Conservation (phyloP, 1,140 invertebrate genomes). For the Calosoma granatense region DNA sequence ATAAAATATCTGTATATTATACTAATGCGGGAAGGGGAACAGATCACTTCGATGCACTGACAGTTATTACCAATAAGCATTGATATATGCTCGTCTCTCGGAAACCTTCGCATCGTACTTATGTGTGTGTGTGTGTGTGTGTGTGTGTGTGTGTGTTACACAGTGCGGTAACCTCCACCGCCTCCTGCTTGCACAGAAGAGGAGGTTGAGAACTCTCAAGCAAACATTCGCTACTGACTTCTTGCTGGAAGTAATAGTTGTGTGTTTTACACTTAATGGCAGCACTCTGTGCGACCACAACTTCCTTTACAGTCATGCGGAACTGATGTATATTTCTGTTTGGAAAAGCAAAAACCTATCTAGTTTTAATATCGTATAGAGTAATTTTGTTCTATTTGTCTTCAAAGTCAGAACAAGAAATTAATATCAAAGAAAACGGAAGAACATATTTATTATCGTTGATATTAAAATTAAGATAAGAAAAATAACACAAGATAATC, state of each 20-base stretch:
- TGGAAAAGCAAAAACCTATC: no score
- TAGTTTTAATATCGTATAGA: no score
- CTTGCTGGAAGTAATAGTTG: neutral
- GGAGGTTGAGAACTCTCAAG: neutral
- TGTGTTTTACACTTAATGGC: neutral
- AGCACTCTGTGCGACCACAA: neutral
- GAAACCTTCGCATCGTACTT: neutral
- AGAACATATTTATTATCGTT: no score
- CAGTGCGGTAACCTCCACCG: no score
- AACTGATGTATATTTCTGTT: no score
- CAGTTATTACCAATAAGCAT: neutral
- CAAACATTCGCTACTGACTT: neutral
- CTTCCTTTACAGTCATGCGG: no score
- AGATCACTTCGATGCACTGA: neutral
- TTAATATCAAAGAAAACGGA: no score
- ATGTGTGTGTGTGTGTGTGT: neutral
- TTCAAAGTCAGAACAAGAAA: no score
- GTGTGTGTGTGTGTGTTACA: neutral
- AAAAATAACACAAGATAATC: no score
- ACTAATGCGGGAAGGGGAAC: neutral
- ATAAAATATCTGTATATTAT: constrained; percentile 5
- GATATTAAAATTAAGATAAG: no score
- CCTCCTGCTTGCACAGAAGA: no score
- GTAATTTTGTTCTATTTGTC: no score
- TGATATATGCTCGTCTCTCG: neutral